Percentiles rank a stretch among this genome's conserved stretches.
Evolutionary conservation across 2,797 vertebrate species (phyloP).

Genomic region (Rhinoraja longicauda): DNA sequence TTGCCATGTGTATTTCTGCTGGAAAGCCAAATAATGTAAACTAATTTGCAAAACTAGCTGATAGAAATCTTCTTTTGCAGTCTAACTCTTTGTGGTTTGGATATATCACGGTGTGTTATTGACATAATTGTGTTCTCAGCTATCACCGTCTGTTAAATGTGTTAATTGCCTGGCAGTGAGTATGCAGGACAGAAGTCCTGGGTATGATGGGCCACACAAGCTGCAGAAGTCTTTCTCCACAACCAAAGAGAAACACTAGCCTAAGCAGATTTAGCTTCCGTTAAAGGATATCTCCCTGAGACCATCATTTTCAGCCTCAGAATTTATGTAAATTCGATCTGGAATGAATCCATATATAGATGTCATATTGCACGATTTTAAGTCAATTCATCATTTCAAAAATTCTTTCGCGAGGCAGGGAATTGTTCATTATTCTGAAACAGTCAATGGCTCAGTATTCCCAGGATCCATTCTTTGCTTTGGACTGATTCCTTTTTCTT

Average conservation of each 20-base stretch:
- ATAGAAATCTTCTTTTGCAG: not conserved
- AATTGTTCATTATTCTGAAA: conserved; percentile 1
- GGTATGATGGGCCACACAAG: not conserved
- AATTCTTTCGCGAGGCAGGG: conserved; percentile 24
- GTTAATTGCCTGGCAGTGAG: not conserved
- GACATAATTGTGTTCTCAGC: not conserved
- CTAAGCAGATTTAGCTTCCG: not conserved
- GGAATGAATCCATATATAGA: not conserved
- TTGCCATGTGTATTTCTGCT: not conserved
- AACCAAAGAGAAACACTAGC: not conserved
- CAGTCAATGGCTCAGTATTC: conserved; percentile 12
- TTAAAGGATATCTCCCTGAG: not conserved
- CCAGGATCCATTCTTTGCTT: not conserved
- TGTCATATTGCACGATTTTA: conserved; percentile 9
- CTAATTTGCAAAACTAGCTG: not conserved
- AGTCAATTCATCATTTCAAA: conserved; percentile 12
- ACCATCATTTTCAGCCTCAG: not conserved
- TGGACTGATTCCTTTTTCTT: not conserved
- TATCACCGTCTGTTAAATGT: conserved; percentile 14
- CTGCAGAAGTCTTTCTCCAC: not conserved
- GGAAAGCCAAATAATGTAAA: not conserved
- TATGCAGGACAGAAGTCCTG: not conserved
- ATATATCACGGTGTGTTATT: not conserved
- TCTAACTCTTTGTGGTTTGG: not conserved
- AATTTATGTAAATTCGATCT: not conserved